Base-by-base conservation (phyloP, 2,797 vertebrate species). In the Phalanger gymnotis region DNA sequence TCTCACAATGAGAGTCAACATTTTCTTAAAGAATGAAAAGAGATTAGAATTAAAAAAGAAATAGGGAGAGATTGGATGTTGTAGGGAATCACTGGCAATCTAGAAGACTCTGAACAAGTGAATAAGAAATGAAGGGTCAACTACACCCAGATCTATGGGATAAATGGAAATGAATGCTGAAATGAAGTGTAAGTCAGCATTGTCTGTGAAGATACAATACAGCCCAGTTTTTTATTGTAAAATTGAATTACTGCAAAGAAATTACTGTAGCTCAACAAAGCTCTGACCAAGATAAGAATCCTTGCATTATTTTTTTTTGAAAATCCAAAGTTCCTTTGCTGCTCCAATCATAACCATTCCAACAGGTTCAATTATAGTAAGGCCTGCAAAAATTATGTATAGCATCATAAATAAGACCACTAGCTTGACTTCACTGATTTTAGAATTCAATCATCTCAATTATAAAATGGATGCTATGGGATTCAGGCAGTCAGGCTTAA, bases 271-370 rank as follows among this genome's bases (percentile, higher is more conserved):
- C 53, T 90, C 52, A 28, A 5, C n/a, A 53, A 19, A 55, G 34
- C 34, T 53, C 61, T 28, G 55, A 90, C 12, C 53, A 40, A 40
- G 0, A 34, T 51, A 40, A 90, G 66, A 94, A 91, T 55, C 40
- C 28, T 19, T 47, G 91, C 90, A 54, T 66, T 90, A 25, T 51
- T 28, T 51, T 56, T 56, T 81, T 52, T 25, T 51, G 25, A 92
- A 93, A 94, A 91, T 34, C 90, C 73, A 87, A 81, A 4, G 52
- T 53, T n/a, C n/a, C 52, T 90, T 92, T n/a, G 0, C 53, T 81
- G 51, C 5, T 52, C 13, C 52, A 94, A 22, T 54, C 61, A 87
- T 92, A 91, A 97, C 53, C 56, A 66, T 91, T 51, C 51, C 28
- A 92, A 47, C 19, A 52, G 73, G 58, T 52, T 95, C 47, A 96